Evolutionary conservation across 2,888 invertebrate species (phyloP).

Genomic region (Hydriomena furcata): DNA sequence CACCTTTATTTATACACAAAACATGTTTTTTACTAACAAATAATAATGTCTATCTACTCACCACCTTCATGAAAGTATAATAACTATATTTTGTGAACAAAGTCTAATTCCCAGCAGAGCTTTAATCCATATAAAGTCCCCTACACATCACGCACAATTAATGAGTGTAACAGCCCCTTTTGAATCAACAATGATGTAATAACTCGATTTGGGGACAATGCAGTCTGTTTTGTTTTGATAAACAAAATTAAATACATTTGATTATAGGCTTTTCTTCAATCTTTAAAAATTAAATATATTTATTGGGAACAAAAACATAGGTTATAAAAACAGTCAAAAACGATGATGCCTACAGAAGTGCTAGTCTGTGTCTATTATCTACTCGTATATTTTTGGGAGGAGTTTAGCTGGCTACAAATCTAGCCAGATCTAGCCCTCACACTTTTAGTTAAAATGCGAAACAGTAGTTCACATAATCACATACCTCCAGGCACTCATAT

Average conservation of each 20-base stretch:
- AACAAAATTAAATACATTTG: conserved; percentile 55
- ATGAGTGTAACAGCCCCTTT: conserved; percentile 76
- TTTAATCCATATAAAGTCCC: conserved; percentile 63
- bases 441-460: too few species aligned
- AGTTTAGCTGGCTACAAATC: too few species aligned
- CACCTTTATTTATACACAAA: not conserved
- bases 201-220: conserved; percentile 68
- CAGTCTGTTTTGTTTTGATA: conserved; percentile 64
- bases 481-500: too few species aligned
- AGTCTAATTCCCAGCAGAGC: conserved; percentile 58
- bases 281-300: too few species aligned
- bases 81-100: conserved; percentile 75
- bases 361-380: too few species aligned
- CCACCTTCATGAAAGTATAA: conserved; percentile 62
- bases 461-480: too few species aligned
- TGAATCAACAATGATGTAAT: conserved; percentile 70
- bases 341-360: too few species aligned
- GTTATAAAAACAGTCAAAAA: too few species aligned
- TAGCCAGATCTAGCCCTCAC: too few species aligned
- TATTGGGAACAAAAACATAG: too few species aligned
- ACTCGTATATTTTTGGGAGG: too few species aligned
- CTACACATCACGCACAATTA: conserved; percentile 74
- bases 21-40: conserved; percentile 13
- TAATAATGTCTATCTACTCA: conserved; percentile 23
- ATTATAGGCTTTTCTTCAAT: too few species aligned